Evolutionary conservation across 2,113 vertebrate species (phyloP).

Genomic region (Turdus rufiventris): DNA sequence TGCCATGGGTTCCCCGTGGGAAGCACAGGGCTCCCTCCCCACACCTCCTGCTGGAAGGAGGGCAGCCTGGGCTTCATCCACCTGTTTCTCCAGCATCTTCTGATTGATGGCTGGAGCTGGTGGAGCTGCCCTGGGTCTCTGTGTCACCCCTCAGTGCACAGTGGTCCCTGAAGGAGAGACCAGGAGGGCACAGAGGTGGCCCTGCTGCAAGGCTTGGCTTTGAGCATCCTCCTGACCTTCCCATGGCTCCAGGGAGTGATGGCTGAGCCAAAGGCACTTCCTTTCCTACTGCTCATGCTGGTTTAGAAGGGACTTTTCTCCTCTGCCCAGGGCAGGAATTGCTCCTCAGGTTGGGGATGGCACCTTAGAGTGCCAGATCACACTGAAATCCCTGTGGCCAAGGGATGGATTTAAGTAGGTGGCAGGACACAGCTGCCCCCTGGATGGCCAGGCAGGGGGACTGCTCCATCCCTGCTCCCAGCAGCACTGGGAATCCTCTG

Average conservation of each 20-base stretch:
- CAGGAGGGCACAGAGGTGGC: background rate
- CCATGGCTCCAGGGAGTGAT: background rate
- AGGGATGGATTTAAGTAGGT: background rate
- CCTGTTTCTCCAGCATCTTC: background rate
- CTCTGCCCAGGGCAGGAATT: background rate
- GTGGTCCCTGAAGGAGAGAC: too few relatives aligned
- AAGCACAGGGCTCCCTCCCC: background rate
- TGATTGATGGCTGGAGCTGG: rapidly evolving
- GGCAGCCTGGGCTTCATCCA: background rate
- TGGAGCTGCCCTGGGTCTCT: background rate
- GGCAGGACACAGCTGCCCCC: background rate
- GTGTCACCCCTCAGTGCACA: background rate
- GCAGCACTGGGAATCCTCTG: background rate
- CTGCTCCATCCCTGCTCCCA: background rate
- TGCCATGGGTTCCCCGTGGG: rapidly evolving
- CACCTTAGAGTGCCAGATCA: rapidly evolving
- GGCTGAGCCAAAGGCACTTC: background rate
- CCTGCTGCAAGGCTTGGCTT: background rate
- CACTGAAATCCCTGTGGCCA: background rate
- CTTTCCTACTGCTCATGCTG: rapidly evolving
- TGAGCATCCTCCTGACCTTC: background rate
- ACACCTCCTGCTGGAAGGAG: background rate
- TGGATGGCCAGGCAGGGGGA: rapidly evolving
- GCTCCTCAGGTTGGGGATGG: rapidly evolving
- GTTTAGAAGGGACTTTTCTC: background rate